Evolutionary conservation across 2,113 vertebrate species (phyloP).

Genomic region (Dromaius novaehollandiae): DNA sequence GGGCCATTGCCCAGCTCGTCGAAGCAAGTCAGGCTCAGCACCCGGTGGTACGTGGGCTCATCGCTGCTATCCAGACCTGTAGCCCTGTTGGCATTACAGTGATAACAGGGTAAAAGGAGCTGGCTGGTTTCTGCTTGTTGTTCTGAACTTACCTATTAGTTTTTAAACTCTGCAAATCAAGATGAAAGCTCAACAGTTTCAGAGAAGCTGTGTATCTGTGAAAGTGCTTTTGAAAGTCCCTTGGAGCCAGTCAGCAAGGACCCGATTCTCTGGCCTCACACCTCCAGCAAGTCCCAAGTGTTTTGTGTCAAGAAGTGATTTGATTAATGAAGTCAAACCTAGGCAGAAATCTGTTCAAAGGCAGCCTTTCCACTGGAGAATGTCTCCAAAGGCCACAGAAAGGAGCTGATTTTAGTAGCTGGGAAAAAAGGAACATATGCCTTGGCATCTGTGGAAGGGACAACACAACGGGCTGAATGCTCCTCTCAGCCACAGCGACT

Average conservation of each 20-base stretch:
- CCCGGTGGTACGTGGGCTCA: background rate
- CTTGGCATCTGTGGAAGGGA: background rate
- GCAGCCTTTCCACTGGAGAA: background rate
- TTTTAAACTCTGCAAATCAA: background rate
- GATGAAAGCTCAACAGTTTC: background rate
- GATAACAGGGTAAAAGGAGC: background rate
- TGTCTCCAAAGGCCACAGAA: background rate
- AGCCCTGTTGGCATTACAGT: background rate
- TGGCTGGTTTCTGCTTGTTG: background rate
- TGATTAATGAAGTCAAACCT: constrained; percentile 52
- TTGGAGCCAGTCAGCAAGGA: accelerated
- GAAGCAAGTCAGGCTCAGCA: no score
- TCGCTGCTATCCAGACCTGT: background rate
- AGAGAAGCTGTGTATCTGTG: background rate
- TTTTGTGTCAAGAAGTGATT: constrained; percentile 1
- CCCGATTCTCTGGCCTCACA: background rate
- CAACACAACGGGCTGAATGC: background rate
- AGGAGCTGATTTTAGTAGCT: constrained; percentile 6
- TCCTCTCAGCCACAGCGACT: background rate
- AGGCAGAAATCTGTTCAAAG: constrained; percentile 35
- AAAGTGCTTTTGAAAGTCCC: background rate
- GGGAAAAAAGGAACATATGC: background rate
- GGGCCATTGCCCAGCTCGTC: background rate
- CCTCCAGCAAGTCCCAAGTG: background rate
- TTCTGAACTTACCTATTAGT: background rate